These are phyloP conservation scores for Morpho helenor DNA, from an alignment of 2,888 invertebrate species.

Conservation along the genomic window DNA sequence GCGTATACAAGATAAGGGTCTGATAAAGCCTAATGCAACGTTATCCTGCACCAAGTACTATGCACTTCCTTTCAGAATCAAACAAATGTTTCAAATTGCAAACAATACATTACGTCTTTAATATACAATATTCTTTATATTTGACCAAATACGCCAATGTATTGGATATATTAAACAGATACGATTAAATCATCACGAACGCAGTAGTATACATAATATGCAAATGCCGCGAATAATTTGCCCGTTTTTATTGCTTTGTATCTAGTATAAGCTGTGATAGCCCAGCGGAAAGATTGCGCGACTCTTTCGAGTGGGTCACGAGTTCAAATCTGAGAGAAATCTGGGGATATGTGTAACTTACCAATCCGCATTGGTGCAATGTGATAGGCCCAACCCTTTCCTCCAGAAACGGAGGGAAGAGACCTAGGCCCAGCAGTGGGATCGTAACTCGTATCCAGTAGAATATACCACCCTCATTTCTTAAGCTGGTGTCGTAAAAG, in stretches of 20 bases:
- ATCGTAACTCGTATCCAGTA: no score
- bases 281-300: no score
- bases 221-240: slow-evolving; percentile 57
- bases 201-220: slow-evolving; percentile 41
- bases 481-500: no score
- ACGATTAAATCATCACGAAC: neutral
- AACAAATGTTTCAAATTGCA: no score
- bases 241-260: slow-evolving; percentile 48
- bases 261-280: neutral
- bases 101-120: slow-evolving; percentile 47
- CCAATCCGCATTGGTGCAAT: no score
- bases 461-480: no score
- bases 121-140: slow-evolving; percentile 36
- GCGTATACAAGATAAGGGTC: slow-evolving; percentile 53
- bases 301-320: no score
- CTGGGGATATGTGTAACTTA: no score
- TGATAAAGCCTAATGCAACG: slow-evolving; percentile 52
- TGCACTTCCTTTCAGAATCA: slow-evolving; percentile 12
- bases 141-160: slow-evolving; percentile 52
- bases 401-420: no score
- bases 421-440: no score
- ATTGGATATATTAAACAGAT: slow-evolving; percentile 32
- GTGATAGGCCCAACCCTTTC: no score
- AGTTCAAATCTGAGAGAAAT: no score
- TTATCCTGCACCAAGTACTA: slow-evolving; percentile 27